Evolutionary conservation across 1,140 invertebrate genomes (phyloP).

Genomic region (Calephelis nemesis): DNA sequence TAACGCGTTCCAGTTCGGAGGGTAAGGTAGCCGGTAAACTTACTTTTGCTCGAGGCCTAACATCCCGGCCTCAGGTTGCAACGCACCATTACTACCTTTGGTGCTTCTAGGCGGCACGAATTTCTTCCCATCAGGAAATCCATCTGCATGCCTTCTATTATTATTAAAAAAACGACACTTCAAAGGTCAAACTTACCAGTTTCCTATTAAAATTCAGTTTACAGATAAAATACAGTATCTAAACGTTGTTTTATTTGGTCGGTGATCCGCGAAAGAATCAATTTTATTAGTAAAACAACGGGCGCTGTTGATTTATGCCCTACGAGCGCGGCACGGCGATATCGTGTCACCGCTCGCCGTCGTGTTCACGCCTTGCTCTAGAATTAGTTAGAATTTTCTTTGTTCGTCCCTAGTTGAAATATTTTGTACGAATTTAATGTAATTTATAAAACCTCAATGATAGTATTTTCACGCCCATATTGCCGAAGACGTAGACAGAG

Average conservation of each 20-base stretch:
- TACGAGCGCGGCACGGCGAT: conserved; percentile 56
- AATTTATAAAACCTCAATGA: no score
- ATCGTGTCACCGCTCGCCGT: conserved; percentile 56
- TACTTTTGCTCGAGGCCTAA: no score
- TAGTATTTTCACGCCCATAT: no score
- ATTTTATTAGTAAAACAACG: conserved; percentile 73
- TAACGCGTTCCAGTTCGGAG: no score
- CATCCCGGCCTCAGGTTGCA: no score
- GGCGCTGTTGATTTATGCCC: conserved; percentile 65
- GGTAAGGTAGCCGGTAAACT: no score
- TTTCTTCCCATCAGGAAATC: no score
- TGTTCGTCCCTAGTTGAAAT: conserved; percentile 38
- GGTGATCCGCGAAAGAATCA: conserved; percentile 58
- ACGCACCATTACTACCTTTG: no score
- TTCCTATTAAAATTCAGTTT: conserved; percentile 24
- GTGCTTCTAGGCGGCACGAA: no score
- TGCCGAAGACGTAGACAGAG: no score
- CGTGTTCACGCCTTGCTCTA: conserved; percentile 59
- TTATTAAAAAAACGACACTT: not conserved
- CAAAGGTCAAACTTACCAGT: conserved; percentile 30
- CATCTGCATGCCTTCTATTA: no score
- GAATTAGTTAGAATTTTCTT: conserved; percentile 66
- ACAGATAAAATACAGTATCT: conserved; percentile 20
- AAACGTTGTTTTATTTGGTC: conserved; percentile 27
- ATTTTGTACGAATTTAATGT: not conserved